Evolutionary conservation across 2,888 invertebrate species (phyloP).

Genomic region (Euproctis similis): DNA sequence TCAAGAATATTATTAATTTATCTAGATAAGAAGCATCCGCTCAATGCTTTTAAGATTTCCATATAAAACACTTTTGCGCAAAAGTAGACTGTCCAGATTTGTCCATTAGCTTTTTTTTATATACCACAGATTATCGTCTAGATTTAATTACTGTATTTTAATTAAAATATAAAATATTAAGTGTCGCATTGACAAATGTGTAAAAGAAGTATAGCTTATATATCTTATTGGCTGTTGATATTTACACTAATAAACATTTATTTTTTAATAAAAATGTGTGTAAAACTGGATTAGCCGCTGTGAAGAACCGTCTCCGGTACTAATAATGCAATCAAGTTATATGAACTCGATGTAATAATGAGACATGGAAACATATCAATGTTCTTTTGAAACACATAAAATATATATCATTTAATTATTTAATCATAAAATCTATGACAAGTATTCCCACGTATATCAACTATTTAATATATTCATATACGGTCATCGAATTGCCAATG

Average conservation of each 20-base stretch:
- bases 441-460: slow-evolving; percentile 11
- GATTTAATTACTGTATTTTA: slow-evolving; percentile 14
- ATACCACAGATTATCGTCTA: too few species aligned
- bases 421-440: slow-evolving; percentile 12
- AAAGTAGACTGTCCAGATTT: too few species aligned
- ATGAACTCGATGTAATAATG: slow-evolving; percentile 14
- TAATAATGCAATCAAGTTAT: slow-evolving; percentile 14
- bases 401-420: slow-evolving; percentile 7
- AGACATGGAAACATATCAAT: slow-evolving; percentile 16
- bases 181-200: slow-evolving; percentile 26
- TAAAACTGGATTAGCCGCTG: slow-evolving; percentile 20
- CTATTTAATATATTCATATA: too few species aligned
- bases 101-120: slow-evolving; percentile 12
- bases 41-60: not conserved
- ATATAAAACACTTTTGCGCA: not conserved
- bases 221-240: slow-evolving; percentile 20
- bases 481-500: too few species aligned
- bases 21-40: not conserved
- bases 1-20: too few species aligned
- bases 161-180: slow-evolving; percentile 22
- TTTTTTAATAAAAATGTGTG: slow-evolving; percentile 18
- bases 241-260: slow-evolving; percentile 21
- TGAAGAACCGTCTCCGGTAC: slow-evolving; percentile 15
- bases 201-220: slow-evolving; percentile 18
- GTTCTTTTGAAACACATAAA: slow-evolving; percentile 9